Evolutionary conservation across 2,888 invertebrate genomes (phyloP).

Genomic region (Ophion costatus): DNA sequence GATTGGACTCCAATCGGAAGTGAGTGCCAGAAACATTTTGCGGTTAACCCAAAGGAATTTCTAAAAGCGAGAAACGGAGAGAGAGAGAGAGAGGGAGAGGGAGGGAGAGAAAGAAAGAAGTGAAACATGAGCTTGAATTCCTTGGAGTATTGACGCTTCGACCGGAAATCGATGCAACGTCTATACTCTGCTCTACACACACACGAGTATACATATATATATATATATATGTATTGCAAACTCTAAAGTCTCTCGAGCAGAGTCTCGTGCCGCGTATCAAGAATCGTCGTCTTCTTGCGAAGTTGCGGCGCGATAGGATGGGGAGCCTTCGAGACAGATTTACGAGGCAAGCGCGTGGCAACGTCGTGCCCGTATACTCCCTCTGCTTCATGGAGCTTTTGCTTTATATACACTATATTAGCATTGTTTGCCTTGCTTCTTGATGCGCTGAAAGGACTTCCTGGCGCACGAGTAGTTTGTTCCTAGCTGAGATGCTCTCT

Average conservation of each 20-base stretch:
- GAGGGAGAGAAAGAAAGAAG: background rate
- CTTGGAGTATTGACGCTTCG: background rate
- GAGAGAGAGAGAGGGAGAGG: background rate
- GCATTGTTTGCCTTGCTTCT: slow-evolving; percentile 48
- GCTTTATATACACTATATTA: slow-evolving; percentile 46
- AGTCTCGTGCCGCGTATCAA: slow-evolving; percentile 66
- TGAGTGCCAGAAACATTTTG: no score
- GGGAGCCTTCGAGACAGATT: slow-evolving; percentile 57
- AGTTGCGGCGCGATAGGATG: slow-evolving; percentile 34
- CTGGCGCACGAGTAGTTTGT: slow-evolving; percentile 62
- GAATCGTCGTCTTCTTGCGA: slow-evolving; percentile 47
- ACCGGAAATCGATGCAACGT: background rate
- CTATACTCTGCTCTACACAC: background rate
- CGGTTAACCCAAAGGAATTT: no score
- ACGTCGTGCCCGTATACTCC: slow-evolving; percentile 50
- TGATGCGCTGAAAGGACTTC: slow-evolving; percentile 58
- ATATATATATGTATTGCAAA: no score
- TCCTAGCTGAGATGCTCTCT: slow-evolving; percentile 13
- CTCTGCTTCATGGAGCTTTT: slow-evolving; percentile 41
- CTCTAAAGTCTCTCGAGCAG: slow-evolving; percentile 31
- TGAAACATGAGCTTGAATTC: background rate
- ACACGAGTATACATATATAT: slow-evolving; percentile 31
- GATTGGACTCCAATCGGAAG: no score
- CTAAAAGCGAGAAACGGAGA: no score
- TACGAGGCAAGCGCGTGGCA: slow-evolving; percentile 65